A percentile compares a stretch with the other conserved stretches of the same genome.
Conservation (phyloP, 2,113 vertebrate genomes). For the Pholis gunnellus region DNA sequence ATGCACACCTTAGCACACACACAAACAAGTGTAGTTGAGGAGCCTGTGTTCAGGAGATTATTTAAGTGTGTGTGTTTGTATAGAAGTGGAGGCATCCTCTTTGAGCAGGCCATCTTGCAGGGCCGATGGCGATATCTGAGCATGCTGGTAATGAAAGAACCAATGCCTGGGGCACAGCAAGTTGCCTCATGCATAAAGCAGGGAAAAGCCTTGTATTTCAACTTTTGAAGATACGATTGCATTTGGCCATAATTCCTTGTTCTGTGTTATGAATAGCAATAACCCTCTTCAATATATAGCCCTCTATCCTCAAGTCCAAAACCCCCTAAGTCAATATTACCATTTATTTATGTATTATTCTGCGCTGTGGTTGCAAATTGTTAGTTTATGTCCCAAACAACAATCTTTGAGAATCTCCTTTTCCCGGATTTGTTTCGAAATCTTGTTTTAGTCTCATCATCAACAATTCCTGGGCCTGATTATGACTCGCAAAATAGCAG, state of each 20-base stretch:
- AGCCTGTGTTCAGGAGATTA: conserved; percentile 35
- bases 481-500: conserved; percentile 40
- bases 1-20: neutral
- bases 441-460: conserved; percentile 31
- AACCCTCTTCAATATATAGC: neutral
- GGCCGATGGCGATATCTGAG: conserved; percentile 36
- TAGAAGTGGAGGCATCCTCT: neutral
- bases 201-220: neutral
- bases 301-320: neutral
- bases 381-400: neutral
- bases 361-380: conserved; percentile 2
- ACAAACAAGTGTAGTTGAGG: conserved; percentile 15
- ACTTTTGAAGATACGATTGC: neutral
- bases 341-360: neutral
- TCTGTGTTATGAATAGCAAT: neutral
- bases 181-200: conserved; percentile 27
- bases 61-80: neutral
- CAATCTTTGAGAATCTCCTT: conserved; percentile 30
- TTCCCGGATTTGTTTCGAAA: conserved; percentile 29
- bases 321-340: neutral
- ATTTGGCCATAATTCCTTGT: neutral
- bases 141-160: conserved; percentile 28
- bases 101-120: conserved; percentile 17
- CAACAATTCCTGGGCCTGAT: conserved; percentile 13
- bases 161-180: conserved; percentile 28